Evolutionary conservation across 2,113 vertebrate genomes (phyloP).

Genomic region (Dicaeum eximium): DNA sequence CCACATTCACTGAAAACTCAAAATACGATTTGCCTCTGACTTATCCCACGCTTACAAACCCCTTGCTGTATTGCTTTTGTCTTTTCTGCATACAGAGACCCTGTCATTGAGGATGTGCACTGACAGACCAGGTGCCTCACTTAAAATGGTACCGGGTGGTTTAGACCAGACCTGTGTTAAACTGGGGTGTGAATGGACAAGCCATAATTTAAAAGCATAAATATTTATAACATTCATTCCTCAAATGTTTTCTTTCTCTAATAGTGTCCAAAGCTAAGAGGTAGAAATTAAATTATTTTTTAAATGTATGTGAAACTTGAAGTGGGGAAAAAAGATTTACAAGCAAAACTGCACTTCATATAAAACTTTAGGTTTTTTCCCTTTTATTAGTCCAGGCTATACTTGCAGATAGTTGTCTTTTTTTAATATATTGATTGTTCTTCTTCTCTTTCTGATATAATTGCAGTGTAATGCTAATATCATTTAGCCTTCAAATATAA

Average conservation of each 20-base stretch:
- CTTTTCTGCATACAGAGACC: rapidly evolving
- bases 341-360: not conserved
- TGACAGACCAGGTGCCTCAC: not conserved
- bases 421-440: not conserved
- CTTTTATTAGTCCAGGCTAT: not conserved
- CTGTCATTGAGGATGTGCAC: not conserved
- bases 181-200: not conserved
- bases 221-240: not conserved
- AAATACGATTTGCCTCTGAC: not conserved
- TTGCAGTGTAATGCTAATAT: not conserved
- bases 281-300: not conserved
- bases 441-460: not conserved
- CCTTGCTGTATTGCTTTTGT: not conserved
- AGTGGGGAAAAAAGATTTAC: not conserved
- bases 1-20: not conserved
- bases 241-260: not conserved
- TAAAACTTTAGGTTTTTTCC: not conserved
- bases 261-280: not conserved
- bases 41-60: rapidly evolving
- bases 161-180: not conserved
- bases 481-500: not conserved
- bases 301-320: not conserved
- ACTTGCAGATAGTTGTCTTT: not conserved
- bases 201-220: not conserved
- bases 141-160: not conserved